These are phyloP conservation scores for Periophthalmodon schlosseri DNA, from an alignment of 2,113 vertebrate species.

Conservation along the genomic window DNA sequence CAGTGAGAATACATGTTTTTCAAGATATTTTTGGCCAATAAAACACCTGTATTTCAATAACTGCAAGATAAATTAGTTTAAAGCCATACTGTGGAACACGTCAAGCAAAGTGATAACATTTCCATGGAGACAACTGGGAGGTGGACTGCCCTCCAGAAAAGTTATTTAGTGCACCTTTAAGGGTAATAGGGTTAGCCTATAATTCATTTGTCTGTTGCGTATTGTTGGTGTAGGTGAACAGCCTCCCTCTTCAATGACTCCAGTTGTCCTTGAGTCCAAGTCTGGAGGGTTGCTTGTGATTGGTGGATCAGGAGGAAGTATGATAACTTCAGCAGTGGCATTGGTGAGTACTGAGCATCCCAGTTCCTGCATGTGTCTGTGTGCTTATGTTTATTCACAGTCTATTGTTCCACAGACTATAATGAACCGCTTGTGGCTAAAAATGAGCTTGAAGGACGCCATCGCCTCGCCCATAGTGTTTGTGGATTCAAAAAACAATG, in stretches of 20 bases:
- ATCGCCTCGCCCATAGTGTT: conserved; percentile 76
- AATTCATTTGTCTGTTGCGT: neutral
- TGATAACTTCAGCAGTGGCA: conserved; percentile 82
- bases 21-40: no score
- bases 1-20: no score
- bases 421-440: conserved; percentile 86
- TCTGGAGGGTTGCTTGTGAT: conserved; percentile 83
- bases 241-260: conserved; percentile 91
- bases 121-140: no score
- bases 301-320: conserved; percentile 85
- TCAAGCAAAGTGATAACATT: no score
- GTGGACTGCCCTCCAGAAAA: no score
- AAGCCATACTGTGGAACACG: no score
- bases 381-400: conserved; percentile 9
- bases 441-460: conserved; percentile 74
- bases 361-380: neutral
- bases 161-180: no score
- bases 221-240: conserved; percentile 78
- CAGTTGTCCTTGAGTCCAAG: conserved; percentile 80
- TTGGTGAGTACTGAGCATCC: conserved; percentile 74
- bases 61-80: no score
- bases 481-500: conserved; percentile 22
- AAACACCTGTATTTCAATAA: no score
- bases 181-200: no score
- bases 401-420: conserved; percentile 71